Evolutionary conservation across 1,140 invertebrate genomes (phyloP).

Genomic region (Drosophila suzukii): DNA sequence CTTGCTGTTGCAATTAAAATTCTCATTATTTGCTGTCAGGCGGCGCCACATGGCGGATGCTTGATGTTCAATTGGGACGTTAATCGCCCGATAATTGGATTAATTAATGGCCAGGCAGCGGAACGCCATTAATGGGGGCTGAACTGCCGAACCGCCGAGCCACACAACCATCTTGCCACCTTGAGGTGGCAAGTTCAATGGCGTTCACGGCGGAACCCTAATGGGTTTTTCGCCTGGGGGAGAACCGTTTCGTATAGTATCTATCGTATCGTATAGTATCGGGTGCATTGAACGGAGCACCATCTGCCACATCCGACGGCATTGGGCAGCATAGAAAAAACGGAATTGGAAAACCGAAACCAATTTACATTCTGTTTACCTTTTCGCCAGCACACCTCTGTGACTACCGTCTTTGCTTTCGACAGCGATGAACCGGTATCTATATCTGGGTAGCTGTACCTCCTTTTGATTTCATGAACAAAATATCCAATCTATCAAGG

Average conservation of each 20-base stretch:
- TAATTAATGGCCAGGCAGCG: constrained; percentile 36
- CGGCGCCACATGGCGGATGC: constrained; percentile 30
- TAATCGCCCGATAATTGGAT: constrained; percentile 52
- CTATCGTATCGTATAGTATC: background rate
- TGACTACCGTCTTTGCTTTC: constrained; percentile 1
- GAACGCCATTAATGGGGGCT: constrained; percentile 15
- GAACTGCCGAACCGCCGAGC: background rate
- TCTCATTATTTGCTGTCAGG: constrained; percentile 20
- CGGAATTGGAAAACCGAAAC: constrained; percentile 43
- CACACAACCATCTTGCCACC: constrained; percentile 24
- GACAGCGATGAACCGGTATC: constrained; percentile 2
- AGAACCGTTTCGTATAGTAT: constrained; percentile 1
- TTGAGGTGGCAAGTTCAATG: constrained; percentile 60
- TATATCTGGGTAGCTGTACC: background rate
- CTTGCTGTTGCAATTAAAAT: constrained; percentile 29
- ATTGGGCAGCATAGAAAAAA: constrained; percentile 44
- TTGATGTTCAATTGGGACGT: constrained; percentile 21
- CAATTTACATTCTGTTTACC: constrained; percentile 74
- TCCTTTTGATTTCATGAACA: too few relatives aligned
- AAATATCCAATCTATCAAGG: background rate
- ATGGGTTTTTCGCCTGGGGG: constrained; percentile 64
- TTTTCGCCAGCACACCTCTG: constrained; percentile 30
- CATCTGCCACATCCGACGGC: constrained; percentile 38
- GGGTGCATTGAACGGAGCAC: constrained; percentile 60
- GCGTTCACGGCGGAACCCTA: constrained; percentile 43